phyloP scores from a whole-genome alignment of 2,797 vertebrate species.

The Gallinago solitaria region DNA sequence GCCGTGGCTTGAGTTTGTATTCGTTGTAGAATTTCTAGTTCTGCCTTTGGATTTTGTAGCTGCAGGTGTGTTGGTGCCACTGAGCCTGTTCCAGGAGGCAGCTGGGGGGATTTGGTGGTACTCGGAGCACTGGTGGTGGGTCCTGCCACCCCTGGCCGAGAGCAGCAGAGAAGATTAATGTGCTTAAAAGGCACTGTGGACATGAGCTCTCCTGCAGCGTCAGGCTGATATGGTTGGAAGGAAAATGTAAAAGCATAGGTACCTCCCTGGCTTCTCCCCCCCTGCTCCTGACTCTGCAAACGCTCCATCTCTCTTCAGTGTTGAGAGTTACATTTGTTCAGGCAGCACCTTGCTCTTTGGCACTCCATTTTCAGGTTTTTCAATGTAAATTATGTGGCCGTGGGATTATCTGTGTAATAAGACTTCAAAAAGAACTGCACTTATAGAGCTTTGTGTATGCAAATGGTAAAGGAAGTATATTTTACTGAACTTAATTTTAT shows the following conservation, averaged over 20 bases:
- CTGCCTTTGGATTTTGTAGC: background rate
- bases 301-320: background rate
- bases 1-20: background rate
- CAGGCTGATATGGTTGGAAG: background rate
- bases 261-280: background rate
- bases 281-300: background rate
- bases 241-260: background rate
- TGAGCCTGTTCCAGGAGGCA: accelerated
- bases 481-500: background rate
- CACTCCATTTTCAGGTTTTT: background rate
- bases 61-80: background rate
- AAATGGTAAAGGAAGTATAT: background rate
- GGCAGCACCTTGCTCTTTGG: background rate
- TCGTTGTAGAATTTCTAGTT: background rate
- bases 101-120: background rate
- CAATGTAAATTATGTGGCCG: background rate
- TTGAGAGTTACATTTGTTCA: background rate
- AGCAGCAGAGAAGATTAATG: background rate
- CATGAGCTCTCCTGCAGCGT: accelerated
- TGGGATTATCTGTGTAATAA: background rate
- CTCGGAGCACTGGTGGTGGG: accelerated
- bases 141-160: background rate
- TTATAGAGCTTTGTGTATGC: background rate
- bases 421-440: background rate
- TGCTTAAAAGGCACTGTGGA: accelerated